Evolutionary conservation across 2,888 invertebrate species (phyloP), one percentile per base, ranked within the genome.

Genomic region (Sabatieria punctata): DNA sequence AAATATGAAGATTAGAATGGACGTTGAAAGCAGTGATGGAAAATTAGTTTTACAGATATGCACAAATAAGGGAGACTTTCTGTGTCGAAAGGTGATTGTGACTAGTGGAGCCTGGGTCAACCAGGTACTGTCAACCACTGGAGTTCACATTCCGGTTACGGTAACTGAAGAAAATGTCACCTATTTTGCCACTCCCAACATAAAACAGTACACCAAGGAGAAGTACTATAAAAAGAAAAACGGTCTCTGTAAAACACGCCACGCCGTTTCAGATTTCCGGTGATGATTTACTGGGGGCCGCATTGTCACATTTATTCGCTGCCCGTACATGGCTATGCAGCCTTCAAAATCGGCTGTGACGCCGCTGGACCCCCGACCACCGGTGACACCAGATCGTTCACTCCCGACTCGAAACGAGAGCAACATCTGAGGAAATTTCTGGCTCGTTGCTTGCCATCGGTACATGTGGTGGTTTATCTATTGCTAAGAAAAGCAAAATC

Each of bases 101-200:
- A 56, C 63, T 4, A 54, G 62, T 2, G 65, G 65, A n/a, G 61
- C 63, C 4, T 65, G 65, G 65, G 54, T 60, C n/a, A 65, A 65
- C 47, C 54, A 63, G 43, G 60, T 65, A 43, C 46, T 65, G 13
- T 57, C 60, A 8, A 57, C 59, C 4, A 50, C 63, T 11, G 63
- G 63, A 6, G 56, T 63, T 15, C 60, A 64, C 46, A 54, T 65
- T 27, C 65, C 65, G 0, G 55, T 65, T 21, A 57, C 55, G 37
- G 65, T 65, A 42, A 60, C 65, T 1, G 63, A 65, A 49, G 65
- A 65, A 50, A 64, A 65, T 46, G 65, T 65, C 21, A 60, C 63
- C 4, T 65, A 65, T 51, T 54, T 61, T 37, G 60, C 56, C 23
- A 61, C 64, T 13, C 60, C 63, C 1, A 51, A 64, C 48, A 51